Percentiles rank a stretch among this genome's conserved stretches.
Conservation (phyloP, 2,888 invertebrate species). For the Notodromas monacha region DNA sequence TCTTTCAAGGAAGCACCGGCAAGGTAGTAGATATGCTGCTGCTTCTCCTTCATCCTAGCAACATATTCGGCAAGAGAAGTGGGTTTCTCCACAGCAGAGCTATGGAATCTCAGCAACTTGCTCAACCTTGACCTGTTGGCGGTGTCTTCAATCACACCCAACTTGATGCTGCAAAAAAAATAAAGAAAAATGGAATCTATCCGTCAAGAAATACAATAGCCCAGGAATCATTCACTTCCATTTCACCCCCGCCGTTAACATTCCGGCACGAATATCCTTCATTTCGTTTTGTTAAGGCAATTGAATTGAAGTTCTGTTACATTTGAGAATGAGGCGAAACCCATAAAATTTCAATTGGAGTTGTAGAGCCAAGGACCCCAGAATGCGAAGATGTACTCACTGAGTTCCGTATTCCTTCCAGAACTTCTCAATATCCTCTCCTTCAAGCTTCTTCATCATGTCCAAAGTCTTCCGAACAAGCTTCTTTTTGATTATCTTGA, state of each 20-base stretch:
- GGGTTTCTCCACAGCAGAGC: conserved; percentile 33
- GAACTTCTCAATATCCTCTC: conserved; percentile 61
- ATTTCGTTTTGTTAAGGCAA: neutral
- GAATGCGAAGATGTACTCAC: conserved; percentile 14
- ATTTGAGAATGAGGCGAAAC: conserved; percentile 2
- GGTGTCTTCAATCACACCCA: conserved; percentile 91
- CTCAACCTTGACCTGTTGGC: conserved; percentile 78
- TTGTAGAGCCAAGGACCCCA: neutral
- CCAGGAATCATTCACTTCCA: neutral
- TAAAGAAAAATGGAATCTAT: no score
- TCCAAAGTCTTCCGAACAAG: conserved; percentile 81
- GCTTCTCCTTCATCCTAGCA: conserved; percentile 69
- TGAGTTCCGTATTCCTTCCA: conserved; percentile 99
- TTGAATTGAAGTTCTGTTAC: neutral
- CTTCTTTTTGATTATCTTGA: conserved; percentile 97
- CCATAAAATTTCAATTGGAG: conserved; percentile 6
- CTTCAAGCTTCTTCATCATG: conserved; percentile 83
- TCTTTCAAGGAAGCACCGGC: conserved; percentile 58
- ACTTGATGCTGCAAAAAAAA: conserved; percentile 31
- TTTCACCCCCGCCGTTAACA: neutral
- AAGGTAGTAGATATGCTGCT: conserved; percentile 81
- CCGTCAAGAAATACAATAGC: no score
- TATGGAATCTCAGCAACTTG: conserved; percentile 55
- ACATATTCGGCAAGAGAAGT: conserved; percentile 64
- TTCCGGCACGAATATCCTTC: neutral